Evolutionary conservation across 2,113 vertebrate genomes (phyloP).

Genomic region (Gavia stellata): DNA sequence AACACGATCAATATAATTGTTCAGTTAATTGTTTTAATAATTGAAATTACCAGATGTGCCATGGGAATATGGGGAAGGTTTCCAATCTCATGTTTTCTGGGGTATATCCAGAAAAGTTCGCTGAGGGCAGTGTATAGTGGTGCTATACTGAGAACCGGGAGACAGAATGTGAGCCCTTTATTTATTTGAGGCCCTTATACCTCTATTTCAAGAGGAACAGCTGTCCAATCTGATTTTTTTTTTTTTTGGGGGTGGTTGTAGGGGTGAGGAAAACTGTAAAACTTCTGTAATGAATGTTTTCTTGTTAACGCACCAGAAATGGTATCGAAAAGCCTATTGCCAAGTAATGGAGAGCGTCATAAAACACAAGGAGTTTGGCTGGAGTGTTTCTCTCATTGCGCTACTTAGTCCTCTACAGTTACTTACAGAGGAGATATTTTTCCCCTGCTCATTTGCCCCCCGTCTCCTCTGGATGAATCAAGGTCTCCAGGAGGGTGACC

Average conservation of each 20-base stretch:
- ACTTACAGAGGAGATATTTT: neutral
- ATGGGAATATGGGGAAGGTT: neutral
- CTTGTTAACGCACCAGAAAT: neutral
- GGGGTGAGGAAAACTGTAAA: neutral
- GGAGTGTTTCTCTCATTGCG: neutral
- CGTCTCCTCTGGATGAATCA: neutral
- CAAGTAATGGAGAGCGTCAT: neutral
- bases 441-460: neutral
- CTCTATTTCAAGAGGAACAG: neutral
- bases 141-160: neutral
- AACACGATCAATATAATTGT: neutral
- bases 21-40: neutral
- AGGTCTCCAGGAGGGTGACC: neutral
- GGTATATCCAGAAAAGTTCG: neutral
- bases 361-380: neutral
- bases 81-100: neutral
- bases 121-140: neutral
- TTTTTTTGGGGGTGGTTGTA: neutral
- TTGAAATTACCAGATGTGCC: neutral
- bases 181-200: neutral
- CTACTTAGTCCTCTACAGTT: neutral
- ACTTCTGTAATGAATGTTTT: neutral
- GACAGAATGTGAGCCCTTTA: neutral
- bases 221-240: neutral
- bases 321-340: neutral